These are phyloP conservation scores for Cylas formicarius DNA, from an alignment of 1,140 invertebrate species.

Conservation along the genomic window DNA sequence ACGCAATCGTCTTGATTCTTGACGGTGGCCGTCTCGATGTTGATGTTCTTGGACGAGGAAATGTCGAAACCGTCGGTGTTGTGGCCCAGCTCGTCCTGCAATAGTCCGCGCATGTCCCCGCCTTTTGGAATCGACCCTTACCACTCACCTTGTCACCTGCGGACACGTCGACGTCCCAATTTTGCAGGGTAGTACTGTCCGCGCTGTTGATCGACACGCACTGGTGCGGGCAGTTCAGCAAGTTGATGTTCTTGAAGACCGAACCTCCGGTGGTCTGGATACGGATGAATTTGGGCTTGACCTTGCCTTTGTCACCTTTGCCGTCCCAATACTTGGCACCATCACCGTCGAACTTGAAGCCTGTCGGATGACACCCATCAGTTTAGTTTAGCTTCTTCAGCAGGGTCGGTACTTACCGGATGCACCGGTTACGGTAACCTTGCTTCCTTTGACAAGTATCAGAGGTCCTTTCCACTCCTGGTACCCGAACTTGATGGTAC, in stretches of 20 bases:
- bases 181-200: not conserved
- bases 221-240: constrained; percentile 13
- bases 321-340: constrained; percentile 17
- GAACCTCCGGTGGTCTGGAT: constrained; percentile 11
- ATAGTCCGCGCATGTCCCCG: too few relatives aligned
- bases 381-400: constrained; percentile 5
- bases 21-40: too few relatives aligned
- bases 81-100: too few relatives aligned
- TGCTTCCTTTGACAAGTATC: constrained; percentile 3
- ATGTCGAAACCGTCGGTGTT: not conserved
- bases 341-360: constrained; percentile 1
- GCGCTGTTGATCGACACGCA: constrained; percentile 12
- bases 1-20: too few relatives aligned
- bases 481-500: constrained; percentile 8
- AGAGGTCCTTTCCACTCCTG: constrained; percentile 8
- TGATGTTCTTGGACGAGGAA: too few relatives aligned
- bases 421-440: constrained; percentile 5
- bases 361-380: too few relatives aligned
- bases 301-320: constrained; percentile 11
- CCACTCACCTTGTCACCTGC: constrained; percentile 10
- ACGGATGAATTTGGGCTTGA: constrained; percentile 17
- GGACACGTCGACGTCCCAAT: constrained; percentile 12
- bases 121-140: not conserved
- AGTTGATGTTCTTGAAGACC: constrained; percentile 7
- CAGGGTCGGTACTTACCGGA: constrained; percentile 1